These are phyloP conservation scores for Aegithalos caudatus DNA, from an alignment of 2,113 vertebrate genomes.

Conservation along the genomic window DNA sequence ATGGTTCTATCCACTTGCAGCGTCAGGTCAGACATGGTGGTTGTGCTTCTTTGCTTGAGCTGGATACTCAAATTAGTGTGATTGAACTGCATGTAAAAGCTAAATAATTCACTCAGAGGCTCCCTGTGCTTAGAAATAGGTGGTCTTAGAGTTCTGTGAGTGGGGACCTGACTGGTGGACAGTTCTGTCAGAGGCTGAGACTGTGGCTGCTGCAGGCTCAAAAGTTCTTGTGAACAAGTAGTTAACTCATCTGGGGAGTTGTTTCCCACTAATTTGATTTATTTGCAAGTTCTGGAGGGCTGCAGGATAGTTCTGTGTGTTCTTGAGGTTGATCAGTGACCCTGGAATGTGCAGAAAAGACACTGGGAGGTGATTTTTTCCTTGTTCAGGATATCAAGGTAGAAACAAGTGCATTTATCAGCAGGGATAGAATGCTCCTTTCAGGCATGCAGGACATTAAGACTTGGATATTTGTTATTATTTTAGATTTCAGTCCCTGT, in stretches of 20 bases:
- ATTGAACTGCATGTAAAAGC: not conserved
- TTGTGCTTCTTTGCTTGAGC: fast-evolving
- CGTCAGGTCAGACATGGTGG: fast-evolving
- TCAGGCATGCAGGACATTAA: not conserved
- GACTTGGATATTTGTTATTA: not conserved
- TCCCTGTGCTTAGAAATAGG: not conserved
- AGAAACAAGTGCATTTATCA: not conserved
- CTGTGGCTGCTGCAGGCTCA: not conserved
- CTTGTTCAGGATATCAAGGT: not conserved
- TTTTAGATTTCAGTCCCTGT: not conserved
- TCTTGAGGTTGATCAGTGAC: not conserved
- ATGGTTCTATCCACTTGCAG: fast-evolving
- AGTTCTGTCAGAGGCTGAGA: fast-evolving
- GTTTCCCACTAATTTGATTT: not conserved
- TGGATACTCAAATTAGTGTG: not conserved
- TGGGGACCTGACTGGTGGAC: not conserved
- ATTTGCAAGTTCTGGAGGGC: not conserved
- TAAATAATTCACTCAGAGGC: not conserved
- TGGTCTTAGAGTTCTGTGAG: not conserved
- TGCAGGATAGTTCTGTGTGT: not conserved
- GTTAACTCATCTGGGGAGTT: not conserved
- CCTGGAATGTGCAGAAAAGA: not conserved
- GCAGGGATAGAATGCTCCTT: not conserved
- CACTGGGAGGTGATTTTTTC: not conserved
- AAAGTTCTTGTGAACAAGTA: not conserved